Evolutionary conservation across 2,888 invertebrate genomes (phyloP), one percentile per base, ranked within the genome.

Genomic region (Masnerella sp.): DNA sequence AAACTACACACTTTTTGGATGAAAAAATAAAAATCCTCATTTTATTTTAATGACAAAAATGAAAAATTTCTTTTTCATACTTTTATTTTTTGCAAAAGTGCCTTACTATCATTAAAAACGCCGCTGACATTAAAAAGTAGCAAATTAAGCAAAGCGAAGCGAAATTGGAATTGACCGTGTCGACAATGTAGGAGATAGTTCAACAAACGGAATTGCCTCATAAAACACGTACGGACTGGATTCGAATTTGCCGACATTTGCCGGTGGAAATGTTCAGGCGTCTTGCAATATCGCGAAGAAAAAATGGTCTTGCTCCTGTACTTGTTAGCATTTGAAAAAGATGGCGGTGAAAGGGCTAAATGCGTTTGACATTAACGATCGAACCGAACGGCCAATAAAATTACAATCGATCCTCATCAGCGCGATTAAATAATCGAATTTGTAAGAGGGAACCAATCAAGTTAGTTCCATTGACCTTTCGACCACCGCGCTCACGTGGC

Each of bases 271-370:
- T 58, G 51, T 71, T 61, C 17, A 25, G 14, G 54, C 5, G 15
- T 65, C 65, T 72, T 42, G 65, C 61, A 72, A 68, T 61, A 62
- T 52, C 45, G 34, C 38, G n/a, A 59, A 52, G 59, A 58, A 69
- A 64, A 58, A 74, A 64, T 36, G 18, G 42, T 74, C 68, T 59
- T 54, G 67, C 61, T 67, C 25, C 54, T 38, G 52, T 64, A 70
- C 61, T 74, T 70, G 74, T 74, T 74, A 61, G 59, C 74, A 74
- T 74, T 74, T 74, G 54, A 67, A 69, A 65, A 70, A 64, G 43
- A 61, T 61, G 59, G 40, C 69, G 59, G 68, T 73, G 73, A 72
- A 72, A 58, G 67, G 68, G 52, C 68, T 64, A 68, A 74, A 14
- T 68, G 28, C 38, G 11, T 18, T 65, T 74, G 74, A 61, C 74